Conservation (phyloP, 2,797 vertebrate genomes). For the Bradypus variegatus region DNA sequence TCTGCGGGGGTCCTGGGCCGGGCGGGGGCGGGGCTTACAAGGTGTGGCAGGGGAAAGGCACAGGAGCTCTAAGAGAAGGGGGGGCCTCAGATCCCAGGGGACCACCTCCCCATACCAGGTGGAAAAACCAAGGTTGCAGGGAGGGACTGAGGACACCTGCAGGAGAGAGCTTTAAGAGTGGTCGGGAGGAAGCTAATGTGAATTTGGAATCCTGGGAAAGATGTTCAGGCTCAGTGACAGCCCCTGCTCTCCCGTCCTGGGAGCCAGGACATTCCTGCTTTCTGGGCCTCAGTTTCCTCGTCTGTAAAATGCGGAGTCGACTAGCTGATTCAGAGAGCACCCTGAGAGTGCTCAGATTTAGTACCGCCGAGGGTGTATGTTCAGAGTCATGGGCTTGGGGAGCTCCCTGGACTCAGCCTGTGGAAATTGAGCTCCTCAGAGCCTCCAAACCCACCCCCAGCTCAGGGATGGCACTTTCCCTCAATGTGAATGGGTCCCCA, state of each 20-base stretch:
- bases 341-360: neutral
- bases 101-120: neutral
- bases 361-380: neutral
- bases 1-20: neutral
- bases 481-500: neutral
- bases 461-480: neutral
- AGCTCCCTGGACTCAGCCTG: neutral
- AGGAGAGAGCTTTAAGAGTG: neutral
- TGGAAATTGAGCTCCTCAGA: neutral
- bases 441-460: neutral
- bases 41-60: fast-evolving
- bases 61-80: neutral
- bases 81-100: neutral
- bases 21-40: neutral
- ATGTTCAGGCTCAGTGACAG: neutral
- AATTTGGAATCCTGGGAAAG: neutral
- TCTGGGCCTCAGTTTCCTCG: conserved; percentile 24
- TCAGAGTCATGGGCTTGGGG: neutral
- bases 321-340: neutral
- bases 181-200: neutral
- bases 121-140: neutral
- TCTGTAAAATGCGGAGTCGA: conserved; percentile 41
- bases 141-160: neutral
- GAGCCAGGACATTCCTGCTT: neutral
- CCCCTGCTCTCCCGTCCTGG: neutral